Percentiles rank a stretch among this genome's conserved stretches.
These are phyloP conservation scores for Calephelis virginiensis DNA, from an alignment of 1,140 invertebrate genomes.

Conservation along the genomic window DNA sequence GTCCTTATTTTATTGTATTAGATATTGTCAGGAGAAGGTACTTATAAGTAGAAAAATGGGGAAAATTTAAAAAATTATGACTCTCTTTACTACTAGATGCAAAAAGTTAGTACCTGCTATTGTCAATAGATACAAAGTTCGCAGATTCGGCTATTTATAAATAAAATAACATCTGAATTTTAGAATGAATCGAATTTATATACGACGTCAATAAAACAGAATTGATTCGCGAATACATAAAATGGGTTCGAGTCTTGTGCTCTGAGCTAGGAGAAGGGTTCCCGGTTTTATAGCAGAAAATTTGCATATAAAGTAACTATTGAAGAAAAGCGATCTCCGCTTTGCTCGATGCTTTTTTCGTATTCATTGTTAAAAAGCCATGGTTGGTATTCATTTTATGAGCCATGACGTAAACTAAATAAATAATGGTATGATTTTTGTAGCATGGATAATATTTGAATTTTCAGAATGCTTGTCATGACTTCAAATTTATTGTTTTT, in stretches of 20 bases:
- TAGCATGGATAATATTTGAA: no score
- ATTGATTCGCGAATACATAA: slow-evolving; percentile 75
- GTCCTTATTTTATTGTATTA: no score
- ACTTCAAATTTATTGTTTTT: no score
- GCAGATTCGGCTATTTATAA: not conserved
- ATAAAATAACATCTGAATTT: slow-evolving; percentile 21
- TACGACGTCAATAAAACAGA: slow-evolving; percentile 71
- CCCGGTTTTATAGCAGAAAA: slow-evolving; percentile 72
- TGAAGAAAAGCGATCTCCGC: slow-evolving; percentile 75
- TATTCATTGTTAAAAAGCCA: slow-evolving; percentile 73
- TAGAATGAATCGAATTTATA: slow-evolving; percentile 53
- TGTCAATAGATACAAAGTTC: not conserved
- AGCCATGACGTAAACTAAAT: slow-evolving; percentile 67
- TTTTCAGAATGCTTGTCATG: no score
- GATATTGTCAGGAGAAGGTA: no score
- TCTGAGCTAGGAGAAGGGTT: slow-evolving; percentile 74
- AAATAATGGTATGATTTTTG: slow-evolving; percentile 52
- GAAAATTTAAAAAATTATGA: no score
- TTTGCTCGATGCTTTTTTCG: slow-evolving; percentile 62
- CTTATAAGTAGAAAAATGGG: no score
- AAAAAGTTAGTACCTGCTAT: not conserved
- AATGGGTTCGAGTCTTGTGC: slow-evolving; percentile 70
- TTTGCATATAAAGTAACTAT: slow-evolving; percentile 79
- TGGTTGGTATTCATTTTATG: slow-evolving; percentile 58
- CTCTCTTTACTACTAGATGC: no score